A percentile compares a stretch with the other conserved stretches of the same genome.
phyloP scores from a whole-genome alignment of 2,888 invertebrate genomes.

The Kryphioiulus occultus region DNA sequence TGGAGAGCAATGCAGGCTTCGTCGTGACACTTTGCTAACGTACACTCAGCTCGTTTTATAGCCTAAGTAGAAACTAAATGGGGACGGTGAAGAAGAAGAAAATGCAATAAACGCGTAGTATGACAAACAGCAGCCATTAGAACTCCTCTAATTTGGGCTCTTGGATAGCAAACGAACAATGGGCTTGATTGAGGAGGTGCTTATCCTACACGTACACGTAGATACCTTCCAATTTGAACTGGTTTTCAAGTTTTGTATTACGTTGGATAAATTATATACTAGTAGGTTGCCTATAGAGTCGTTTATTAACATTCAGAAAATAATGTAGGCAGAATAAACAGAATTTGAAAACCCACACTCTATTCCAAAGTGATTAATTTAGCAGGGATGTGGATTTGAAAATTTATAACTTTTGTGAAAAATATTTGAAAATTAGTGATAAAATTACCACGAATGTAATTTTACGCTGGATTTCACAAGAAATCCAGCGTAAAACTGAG shows the following conservation, averaged over 20 bases:
- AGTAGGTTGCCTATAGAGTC: background rate
- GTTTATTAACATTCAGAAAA: background rate
- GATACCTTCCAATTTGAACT: background rate
- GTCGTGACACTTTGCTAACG: constrained; percentile 6
- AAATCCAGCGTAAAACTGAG: too few relatives aligned
- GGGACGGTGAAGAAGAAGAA: background rate
- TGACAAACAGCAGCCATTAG: background rate
- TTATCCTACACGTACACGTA: background rate
- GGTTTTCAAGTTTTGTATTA: background rate
- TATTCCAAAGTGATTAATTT: background rate
- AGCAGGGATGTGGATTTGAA: too few relatives aligned
- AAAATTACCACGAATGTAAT: too few relatives aligned
- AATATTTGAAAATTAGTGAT: too few relatives aligned
- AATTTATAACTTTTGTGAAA: too few relatives aligned
- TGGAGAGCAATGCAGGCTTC: constrained; percentile 6
- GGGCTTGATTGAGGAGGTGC: background rate
- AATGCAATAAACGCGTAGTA: background rate
- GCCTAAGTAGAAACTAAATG: constrained; percentile 10
- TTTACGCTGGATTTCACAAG: too few relatives aligned
- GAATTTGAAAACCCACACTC: background rate
- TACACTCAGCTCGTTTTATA: background rate
- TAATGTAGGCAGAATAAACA: background rate
- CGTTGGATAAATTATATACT: background rate
- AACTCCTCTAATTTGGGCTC: constrained; percentile 21
- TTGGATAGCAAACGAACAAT: background rate